phyloP scores from a whole-genome alignment of 2,113 vertebrate genomes.

The Saimiri boliviensis region DNA sequence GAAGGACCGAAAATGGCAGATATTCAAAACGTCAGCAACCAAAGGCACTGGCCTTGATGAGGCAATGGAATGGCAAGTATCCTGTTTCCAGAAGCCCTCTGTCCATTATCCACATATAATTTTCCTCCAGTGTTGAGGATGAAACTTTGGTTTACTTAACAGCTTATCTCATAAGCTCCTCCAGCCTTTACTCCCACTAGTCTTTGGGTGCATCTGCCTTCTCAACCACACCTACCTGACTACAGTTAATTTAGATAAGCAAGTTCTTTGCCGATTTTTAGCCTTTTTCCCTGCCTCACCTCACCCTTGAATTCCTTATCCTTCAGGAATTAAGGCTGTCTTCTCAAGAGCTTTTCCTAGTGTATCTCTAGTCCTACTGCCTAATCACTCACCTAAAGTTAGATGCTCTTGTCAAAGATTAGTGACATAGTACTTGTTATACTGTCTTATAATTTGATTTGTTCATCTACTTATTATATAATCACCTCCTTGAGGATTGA shows the following conservation, averaged over 20 bases:
- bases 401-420: neutral
- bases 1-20: constrained; percentile 99
- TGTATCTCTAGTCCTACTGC: neutral
- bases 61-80: constrained; percentile 96
- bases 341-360: neutral
- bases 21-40: constrained; percentile 98
- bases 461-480: neutral
- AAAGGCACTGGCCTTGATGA: constrained; percentile 97
- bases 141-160: neutral
- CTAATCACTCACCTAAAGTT: neutral
- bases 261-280: neutral
- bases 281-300: neutral
- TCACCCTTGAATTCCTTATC: neutral
- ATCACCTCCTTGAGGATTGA: neutral
- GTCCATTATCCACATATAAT: neutral
- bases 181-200: neutral
- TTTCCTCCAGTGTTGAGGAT: constrained; percentile 4
- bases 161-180: neutral
- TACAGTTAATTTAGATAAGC: neutral
- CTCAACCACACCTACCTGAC: neutral
- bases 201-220: neutral
- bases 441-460: neutral
- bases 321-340: constrained; percentile 11
- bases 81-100: neutral
- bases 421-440: neutral